Evolutionary conservation across 2,888 invertebrate genomes (phyloP).

Genomic region (Epsilonema sp.): DNA sequence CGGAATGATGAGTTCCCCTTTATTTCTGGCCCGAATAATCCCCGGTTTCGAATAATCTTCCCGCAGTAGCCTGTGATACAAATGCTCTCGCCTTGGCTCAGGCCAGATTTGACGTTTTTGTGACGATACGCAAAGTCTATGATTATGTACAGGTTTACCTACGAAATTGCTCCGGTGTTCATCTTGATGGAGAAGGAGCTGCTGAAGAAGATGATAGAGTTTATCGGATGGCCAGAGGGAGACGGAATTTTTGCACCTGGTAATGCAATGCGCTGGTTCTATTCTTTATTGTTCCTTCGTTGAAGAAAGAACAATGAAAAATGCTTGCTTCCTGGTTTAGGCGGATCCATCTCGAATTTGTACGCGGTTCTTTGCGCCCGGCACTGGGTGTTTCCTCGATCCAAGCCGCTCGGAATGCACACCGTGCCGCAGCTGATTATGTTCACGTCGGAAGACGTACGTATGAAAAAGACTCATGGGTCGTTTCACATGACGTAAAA

Average conservation of each 20-base stretch:
- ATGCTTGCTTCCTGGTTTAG: no score
- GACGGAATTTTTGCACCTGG: slow-evolving; percentile 89
- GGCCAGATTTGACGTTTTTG: slow-evolving; percentile 1
- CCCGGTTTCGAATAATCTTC: background rate
- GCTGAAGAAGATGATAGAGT: slow-evolving; percentile 71
- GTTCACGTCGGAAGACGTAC: slow-evolving; percentile 83
- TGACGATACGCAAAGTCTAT: no score
- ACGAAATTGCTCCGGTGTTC: slow-evolving; percentile 97
- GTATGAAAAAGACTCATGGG: no score
- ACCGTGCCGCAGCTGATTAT: slow-evolving; percentile 73
- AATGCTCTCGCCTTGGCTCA: slow-evolving; percentile 3
- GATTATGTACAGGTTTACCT: slow-evolving; percentile 62
- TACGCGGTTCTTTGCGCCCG: slow-evolving; percentile 89
- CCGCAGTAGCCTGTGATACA: background rate
- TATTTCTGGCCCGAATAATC: no score
- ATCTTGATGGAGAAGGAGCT: slow-evolving; percentile 94
- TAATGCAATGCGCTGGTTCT: slow-evolving; percentile 22
- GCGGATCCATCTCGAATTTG: slow-evolving; percentile 88
- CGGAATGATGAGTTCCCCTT: no score
- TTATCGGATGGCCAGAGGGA: slow-evolving; percentile 59
- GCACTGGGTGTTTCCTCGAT: slow-evolving; percentile 78
- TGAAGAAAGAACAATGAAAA: no score
- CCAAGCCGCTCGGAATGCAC: slow-evolving; percentile 75
- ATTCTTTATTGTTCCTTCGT: no score
- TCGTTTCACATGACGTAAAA: no score